Evolutionary conservation across 2,113 vertebrate genomes (phyloP), one percentile per base, ranked within the genome.

Genomic region (Ibidorhyncha struthersii): DNA sequence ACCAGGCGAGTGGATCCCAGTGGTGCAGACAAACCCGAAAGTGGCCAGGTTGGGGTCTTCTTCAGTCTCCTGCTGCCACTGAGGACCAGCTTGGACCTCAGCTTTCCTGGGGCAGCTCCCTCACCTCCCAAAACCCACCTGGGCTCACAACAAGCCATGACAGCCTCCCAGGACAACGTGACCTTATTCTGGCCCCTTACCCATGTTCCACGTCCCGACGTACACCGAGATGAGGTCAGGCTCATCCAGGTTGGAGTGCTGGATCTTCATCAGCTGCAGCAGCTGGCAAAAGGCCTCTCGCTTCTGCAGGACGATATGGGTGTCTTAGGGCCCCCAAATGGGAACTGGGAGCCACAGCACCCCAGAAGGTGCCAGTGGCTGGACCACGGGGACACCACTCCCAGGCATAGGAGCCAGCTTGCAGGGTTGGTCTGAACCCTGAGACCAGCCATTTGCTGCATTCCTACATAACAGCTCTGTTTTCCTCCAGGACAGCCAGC

Each of bases 181-280:
- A 71, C 45, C 34, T 40, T 40, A 9, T 43, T 26, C 58, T 36
- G 25, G 22, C 20, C 9, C 34, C 52, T 98, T 98, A 99, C 99
- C 99, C 99, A 99, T 99, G 94, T 99, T 99, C 99, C 99, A 99
- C 0, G 98, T 99, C 93, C 99, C 99, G 0, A 99, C 89, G 22
- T 99, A 99, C 70, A 99, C 97, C 0, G 99, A 99, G 96, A 99
- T 96, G 92, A 98, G 52, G 45, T 99, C 99, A 2, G 99, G 98
- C 94, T 99, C 98, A 0, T 96, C 98, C 86, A 98, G 98, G 62
- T 98, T 97, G 56, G 98, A 98, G 79, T 98, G 98, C 36, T 97
- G 97, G 65, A 97, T 97, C 96, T 97, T 99, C 98, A 99, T 99
- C 97, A 99, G 97, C 96, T 98, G 99, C 65, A 99, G 98, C 81